Conservation (phyloP, 2,888 invertebrate species). For the Campaea margaritaria region DNA sequence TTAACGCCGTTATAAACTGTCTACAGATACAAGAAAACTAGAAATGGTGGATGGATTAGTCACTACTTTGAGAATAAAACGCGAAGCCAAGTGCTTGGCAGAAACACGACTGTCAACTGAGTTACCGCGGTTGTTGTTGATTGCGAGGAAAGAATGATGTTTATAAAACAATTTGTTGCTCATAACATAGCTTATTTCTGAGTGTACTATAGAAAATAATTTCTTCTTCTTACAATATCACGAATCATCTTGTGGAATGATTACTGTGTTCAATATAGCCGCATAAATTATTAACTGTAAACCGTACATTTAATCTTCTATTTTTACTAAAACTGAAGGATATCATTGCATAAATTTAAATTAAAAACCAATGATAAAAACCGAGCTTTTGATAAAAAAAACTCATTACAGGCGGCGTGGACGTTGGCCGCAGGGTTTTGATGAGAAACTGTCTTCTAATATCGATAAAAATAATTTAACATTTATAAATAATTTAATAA, state of each 20-base stretch:
- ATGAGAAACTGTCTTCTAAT: no score
- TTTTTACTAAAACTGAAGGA: no score
- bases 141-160: conserved; percentile 63
- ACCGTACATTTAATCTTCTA: no score
- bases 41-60: no score
- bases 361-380: no score
- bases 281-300: conserved; percentile 3
- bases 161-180: conserved; percentile 72
- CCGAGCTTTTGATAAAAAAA: no score
- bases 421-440: no score
- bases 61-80: neutral
- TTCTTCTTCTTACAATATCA: conserved; percentile 40
- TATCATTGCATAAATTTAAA: no score
- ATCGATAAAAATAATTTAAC: no score
- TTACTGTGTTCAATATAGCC: neutral
- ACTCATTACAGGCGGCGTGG: no score
- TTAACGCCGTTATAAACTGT: no score
- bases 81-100: conserved; percentile 49
- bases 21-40: neutral
- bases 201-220: conserved; percentile 52
- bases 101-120: conserved; percentile 61
- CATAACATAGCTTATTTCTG: conserved; percentile 62
- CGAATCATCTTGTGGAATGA: conserved; percentile 14
- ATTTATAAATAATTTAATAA: no score
- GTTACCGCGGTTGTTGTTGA: conserved; percentile 44